Base-by-base conservation (phyloP, 2,113 vertebrate genomes). In the Osmerus mordax region DNA sequence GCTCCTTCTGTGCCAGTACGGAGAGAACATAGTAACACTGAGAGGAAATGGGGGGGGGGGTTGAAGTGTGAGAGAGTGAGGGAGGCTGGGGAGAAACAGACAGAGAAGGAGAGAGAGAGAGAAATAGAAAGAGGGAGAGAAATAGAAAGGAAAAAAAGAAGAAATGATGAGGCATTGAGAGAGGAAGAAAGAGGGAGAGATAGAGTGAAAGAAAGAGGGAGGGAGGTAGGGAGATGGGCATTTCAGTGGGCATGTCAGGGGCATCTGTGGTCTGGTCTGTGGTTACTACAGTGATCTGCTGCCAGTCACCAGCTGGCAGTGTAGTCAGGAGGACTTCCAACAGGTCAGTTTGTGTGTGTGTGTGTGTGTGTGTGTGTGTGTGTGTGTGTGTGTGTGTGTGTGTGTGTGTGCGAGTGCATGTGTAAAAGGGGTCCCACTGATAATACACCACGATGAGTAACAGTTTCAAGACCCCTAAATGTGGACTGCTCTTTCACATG, bases 401-500 rank as follows among this genome's bases (percentile, higher is more conserved):
- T 59, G 69, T 60, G 65, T 54, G 79, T 65, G 73, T 52, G 76
- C 64, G 69, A 63, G 47, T 65, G 41, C 58, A 65, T 25, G 69
- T 25, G 56, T 41, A 13, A 18, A 47, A 32, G 16, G 60, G 13
- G 73, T 66, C 93, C 94, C 91, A 94, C 93, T 92, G 91, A 93
- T 94, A 93, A 94, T 94, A 93, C 94, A 95, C 88, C 92, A 91
- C 91, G 87, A 91, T 91, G 93, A 94, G 93, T 93, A 94, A 92
- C 94, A 93, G 92, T 91, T 64, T 92, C 76, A 69, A 83, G 89
- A 90, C 92, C 91, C 86, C 92, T 89, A 92, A 93, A 94, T 94
- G 91, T 93, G 90, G 89, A 88, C 91, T 56, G 89, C 91, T 91
- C 92, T 95, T 95, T 96, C 93, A 95, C 91, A 96, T 96, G 95